Percentiles rank a stretch among this genome's conserved stretches.
These are phyloP conservation scores for Noturus placidus DNA, from an alignment of 2,113 vertebrate species.

Conservation along the genomic window DNA sequence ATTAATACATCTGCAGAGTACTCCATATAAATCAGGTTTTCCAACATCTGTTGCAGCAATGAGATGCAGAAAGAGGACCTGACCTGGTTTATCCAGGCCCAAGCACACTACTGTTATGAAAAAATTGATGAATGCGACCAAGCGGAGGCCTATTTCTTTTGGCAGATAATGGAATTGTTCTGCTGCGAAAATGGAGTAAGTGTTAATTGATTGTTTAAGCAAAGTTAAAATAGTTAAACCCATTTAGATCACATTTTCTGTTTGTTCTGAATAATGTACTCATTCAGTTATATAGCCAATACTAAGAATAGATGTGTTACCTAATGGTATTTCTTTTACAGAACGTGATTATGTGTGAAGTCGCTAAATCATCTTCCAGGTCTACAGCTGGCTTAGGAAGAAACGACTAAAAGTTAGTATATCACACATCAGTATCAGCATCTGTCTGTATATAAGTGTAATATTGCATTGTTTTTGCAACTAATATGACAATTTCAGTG, in stretches of 20 bases:
- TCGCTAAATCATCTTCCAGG: not conserved
- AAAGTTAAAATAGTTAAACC: too few relatives aligned
- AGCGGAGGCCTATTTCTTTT: not conserved
- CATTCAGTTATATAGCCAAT: not conserved
- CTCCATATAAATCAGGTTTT: too few relatives aligned
- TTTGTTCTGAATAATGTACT: too few relatives aligned
- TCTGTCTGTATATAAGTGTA: too few relatives aligned
- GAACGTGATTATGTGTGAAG: not conserved
- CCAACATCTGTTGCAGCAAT: not conserved
- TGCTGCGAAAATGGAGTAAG: not conserved
- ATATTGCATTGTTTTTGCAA: not conserved
- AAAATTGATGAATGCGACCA: not conserved
- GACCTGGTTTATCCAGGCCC: too few relatives aligned
- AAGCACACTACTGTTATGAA: not conserved
- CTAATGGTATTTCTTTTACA: not conserved
- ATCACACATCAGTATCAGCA: not conserved
- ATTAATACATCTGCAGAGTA: too few relatives aligned
- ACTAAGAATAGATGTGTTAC: not conserved
- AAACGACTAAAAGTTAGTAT: not conserved
- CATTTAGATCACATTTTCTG: too few relatives aligned
- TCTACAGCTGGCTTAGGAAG: not conserved
- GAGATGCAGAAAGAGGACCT: not conserved
- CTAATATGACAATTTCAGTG: not conserved
- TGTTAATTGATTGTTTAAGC: too few relatives aligned
- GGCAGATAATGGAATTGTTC: conserved; percentile 11